Evolutionary conservation across 1,140 invertebrate species (phyloP).

Genomic region (Teleopsis dalmanni): DNA sequence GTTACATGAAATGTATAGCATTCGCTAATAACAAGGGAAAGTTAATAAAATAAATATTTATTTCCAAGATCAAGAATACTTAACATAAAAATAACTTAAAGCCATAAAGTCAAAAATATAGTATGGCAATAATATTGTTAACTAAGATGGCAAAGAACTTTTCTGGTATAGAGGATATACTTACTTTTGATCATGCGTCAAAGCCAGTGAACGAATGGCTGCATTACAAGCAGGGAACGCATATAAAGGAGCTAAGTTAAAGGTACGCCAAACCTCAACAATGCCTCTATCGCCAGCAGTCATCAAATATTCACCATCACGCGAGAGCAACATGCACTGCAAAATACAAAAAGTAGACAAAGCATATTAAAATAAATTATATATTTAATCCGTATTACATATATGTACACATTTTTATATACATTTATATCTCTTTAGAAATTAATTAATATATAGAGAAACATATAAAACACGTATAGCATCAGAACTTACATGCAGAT

Average conservation of each 20-base stretch:
- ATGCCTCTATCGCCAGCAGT: constrained; percentile 94
- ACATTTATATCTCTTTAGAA: no score
- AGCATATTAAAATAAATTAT: neutral
- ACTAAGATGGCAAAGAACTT: no score
- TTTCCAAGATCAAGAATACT: no score
- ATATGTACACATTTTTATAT: no score
- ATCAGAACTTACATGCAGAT: constrained; percentile 86
- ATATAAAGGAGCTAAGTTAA: constrained; percentile 92
- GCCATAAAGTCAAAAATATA: no score
- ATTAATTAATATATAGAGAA: neutral
- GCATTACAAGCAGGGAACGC: constrained; percentile 95
- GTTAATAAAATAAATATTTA: no score
- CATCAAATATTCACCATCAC: constrained; percentile 97
- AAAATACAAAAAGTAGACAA: constrained; percentile 25
- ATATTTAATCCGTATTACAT: neutral
- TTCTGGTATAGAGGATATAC: constrained; percentile 40
- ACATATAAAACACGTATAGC: neutral
- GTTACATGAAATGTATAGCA: no score
- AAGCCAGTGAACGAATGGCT: constrained; percentile 81
- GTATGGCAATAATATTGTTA: no score
- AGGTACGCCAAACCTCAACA: constrained; percentile 96
- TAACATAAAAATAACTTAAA: no score
- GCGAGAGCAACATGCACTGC: constrained; percentile 86
- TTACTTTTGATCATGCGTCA: constrained; percentile 97
- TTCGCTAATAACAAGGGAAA: no score